phyloP scores from a whole-genome alignment of 2,113 vertebrate genomes.

The Zootoca vivipara region DNA sequence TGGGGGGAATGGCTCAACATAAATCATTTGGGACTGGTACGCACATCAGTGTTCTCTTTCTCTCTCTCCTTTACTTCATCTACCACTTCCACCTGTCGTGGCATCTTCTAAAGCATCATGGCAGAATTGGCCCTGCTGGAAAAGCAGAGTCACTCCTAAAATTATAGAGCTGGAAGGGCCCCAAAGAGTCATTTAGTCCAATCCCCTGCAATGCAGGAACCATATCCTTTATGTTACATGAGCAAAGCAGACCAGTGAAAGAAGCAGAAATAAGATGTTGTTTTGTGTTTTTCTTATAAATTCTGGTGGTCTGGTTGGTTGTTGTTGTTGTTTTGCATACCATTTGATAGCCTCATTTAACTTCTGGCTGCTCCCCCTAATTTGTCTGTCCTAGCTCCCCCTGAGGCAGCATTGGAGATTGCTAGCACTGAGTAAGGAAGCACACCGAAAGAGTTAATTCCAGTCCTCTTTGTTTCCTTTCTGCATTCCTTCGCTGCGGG shows the following conservation, averaged over 20 bases:
- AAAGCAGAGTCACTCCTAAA: neutral
- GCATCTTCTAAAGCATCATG: neutral
- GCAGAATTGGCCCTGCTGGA: neutral
- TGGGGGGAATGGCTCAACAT: neutral
- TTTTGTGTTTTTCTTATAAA: neutral
- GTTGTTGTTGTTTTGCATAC: neutral
- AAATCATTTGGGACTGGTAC: neutral
- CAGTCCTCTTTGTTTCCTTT: neutral
- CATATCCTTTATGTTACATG: too few relatives aligned
- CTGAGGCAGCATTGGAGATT: neutral
- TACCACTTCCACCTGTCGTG: neutral
- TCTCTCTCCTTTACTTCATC: neutral
- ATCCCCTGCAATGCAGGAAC: neutral
- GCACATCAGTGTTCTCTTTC: neutral
- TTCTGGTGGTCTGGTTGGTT: too few relatives aligned
- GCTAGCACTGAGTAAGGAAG: neutral
- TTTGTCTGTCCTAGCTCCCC: neutral
- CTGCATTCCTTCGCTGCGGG: neutral
- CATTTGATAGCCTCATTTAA: too few relatives aligned
- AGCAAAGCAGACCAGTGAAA: slow-evolving; percentile 4
- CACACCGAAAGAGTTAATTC: slow-evolving; percentile 3
- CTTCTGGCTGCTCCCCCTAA: neutral
- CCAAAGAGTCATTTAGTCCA: neutral
- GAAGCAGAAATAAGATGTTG: neutral
- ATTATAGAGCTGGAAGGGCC: too few relatives aligned